phyloP scores from a whole-genome alignment of 2,888 invertebrate genomes.

The Pedicia rivosa region DNA sequence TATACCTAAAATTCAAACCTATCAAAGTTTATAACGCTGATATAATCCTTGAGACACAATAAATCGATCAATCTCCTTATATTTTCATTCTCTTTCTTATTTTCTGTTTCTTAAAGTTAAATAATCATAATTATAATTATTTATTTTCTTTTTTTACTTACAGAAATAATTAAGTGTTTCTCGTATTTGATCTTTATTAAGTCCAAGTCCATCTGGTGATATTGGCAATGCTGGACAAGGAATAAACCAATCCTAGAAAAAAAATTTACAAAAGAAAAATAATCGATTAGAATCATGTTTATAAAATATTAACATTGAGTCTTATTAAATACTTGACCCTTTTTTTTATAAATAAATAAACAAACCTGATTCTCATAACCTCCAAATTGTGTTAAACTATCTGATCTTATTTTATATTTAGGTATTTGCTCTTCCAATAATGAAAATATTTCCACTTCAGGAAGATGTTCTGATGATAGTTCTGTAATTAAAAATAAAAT shows the following conservation, averaged over 20 bases:
- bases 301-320: background rate
- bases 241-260: slow-evolving; percentile 75
- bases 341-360: background rate
- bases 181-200: slow-evolving; percentile 88
- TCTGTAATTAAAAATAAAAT: too few relatives aligned
- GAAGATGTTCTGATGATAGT: slow-evolving; percentile 78
- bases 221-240: slow-evolving; percentile 71
- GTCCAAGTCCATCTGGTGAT: slow-evolving; percentile 55
- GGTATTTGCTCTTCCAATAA: slow-evolving; percentile 90
- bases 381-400: slow-evolving; percentile 82
- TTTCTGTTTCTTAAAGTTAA: too few relatives aligned
- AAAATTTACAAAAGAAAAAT: too few relatives aligned
- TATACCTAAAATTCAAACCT: too few relatives aligned
- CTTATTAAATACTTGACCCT: background rate
- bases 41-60: too few relatives aligned
- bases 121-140: too few relatives aligned
- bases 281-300: background rate
- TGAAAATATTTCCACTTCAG: slow-evolving; percentile 93
- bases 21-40: too few relatives aligned
- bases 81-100: too few relatives aligned
- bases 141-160: too few relatives aligned
- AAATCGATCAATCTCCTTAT: too few relatives aligned
- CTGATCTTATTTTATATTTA: slow-evolving; percentile 82
- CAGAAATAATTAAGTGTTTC: slow-evolving; percentile 95
- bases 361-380: slow-evolving; percentile 39